These are phyloP conservation scores for Acanthornis magna DNA, from an alignment of 2,797 vertebrate genomes.

Conservation along the genomic window DNA sequence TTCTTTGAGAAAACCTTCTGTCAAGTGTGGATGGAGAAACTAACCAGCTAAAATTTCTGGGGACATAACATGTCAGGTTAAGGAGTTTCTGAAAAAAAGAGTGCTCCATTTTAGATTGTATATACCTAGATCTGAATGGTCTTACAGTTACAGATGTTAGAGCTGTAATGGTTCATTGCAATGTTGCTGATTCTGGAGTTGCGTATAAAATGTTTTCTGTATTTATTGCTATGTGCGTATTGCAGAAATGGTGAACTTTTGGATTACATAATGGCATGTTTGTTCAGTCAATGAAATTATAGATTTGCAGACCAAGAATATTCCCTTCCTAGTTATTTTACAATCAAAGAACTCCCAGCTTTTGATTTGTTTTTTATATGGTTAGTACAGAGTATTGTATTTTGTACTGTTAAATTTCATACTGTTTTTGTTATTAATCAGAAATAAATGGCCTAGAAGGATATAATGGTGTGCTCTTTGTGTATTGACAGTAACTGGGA, in stretches of 20 bases:
- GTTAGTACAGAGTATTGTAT: background rate
- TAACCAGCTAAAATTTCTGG: background rate
- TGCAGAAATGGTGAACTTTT: background rate
- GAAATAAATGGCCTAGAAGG: background rate
- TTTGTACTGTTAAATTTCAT: background rate
- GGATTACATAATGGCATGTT: background rate
- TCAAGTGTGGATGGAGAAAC: background rate
- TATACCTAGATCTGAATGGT: background rate
- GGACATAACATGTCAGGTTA: background rate
- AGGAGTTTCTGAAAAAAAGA: background rate
- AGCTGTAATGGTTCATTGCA: background rate
- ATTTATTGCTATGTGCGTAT: background rate
- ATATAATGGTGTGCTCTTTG: background rate
- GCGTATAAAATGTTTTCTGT: background rate
- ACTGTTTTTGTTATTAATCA: background rate
- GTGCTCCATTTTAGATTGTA: background rate
- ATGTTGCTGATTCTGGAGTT: background rate
- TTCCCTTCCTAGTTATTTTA: background rate
- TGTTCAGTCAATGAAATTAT: background rate
- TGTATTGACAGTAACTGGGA: background rate
- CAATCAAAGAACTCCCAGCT: background rate
- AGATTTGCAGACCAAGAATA: background rate
- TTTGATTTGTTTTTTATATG: background rate
- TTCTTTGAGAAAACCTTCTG: background rate
- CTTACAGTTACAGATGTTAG: background rate